Conservation (phyloP, 2,797 vertebrate species). For the Leucoraja ocellata region DNA sequence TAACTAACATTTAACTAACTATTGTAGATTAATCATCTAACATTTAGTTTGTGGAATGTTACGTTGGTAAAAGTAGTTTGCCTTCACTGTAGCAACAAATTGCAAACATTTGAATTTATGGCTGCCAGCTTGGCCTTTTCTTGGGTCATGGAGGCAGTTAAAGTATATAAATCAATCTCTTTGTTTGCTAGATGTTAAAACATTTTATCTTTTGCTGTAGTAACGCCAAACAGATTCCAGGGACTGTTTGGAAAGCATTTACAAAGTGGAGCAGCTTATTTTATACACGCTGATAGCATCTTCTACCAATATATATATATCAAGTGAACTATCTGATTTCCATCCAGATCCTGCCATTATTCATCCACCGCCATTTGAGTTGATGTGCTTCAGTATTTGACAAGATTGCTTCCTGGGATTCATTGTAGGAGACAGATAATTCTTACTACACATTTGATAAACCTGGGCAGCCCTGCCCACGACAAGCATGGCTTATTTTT, state of each 20-base stretch:
- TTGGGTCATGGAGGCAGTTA: constrained; percentile 25
- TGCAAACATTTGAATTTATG: constrained; percentile 29
- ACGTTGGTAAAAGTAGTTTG: constrained; percentile 4
- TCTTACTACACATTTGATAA: not conserved
- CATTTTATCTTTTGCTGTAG: not conserved
- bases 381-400: not conserved
- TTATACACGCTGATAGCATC: not conserved
- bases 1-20: not conserved
- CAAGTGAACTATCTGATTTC: not conserved
- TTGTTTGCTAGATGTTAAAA: constrained; percentile 28
- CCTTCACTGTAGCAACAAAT: not conserved
- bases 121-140: constrained; percentile 12
- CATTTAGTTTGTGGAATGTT: not conserved
- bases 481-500: not conserved
- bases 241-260: not conserved
- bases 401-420: not conserved
- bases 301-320: not conserved
- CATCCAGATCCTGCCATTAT: not conserved
- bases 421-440: not conserved
- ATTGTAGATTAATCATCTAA: not conserved
- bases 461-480: not conserved
- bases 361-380: not conserved
- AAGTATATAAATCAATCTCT: constrained; percentile 28
- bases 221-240: not conserved
- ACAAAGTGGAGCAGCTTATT: not conserved